Conservation (phyloP, 2,797 vertebrate genomes). For the Galago senegalensis region DNA sequence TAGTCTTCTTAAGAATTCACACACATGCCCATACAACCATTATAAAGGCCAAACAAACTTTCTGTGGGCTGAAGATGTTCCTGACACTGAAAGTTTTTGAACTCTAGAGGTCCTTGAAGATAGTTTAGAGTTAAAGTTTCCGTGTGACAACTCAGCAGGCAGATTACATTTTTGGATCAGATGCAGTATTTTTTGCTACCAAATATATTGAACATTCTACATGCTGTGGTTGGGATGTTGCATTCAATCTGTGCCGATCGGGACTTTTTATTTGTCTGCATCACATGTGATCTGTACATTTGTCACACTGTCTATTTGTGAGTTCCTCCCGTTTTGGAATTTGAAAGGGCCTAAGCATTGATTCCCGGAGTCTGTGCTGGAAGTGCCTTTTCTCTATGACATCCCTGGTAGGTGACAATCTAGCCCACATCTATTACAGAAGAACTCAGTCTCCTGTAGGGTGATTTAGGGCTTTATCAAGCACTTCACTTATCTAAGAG, state of each 20-base stretch:
- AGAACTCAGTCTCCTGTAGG: not conserved
- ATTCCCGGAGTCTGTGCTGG: not conserved
- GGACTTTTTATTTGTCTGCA: not conserved
- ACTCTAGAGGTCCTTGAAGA: not conserved
- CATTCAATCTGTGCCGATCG: not conserved
- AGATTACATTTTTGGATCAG: not conserved
- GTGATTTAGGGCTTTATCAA: slow-evolving; percentile 47
- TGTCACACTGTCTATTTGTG: not conserved
- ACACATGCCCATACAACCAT: not conserved
- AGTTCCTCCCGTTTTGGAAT: not conserved
- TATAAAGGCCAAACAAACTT: not conserved
- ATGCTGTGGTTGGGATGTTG: not conserved
- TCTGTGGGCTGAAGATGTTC: not conserved
- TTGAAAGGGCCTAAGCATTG: not conserved
- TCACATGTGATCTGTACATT: not conserved
- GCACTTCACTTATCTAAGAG: slow-evolving; percentile 51
- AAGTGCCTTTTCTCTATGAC: not conserved
- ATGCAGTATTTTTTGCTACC: not conserved
- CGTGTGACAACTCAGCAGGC: not conserved
- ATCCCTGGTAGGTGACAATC: not conserved
- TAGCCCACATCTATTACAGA: not conserved
- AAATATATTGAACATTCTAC: not conserved
- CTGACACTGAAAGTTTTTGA: slow-evolving; percentile 15
- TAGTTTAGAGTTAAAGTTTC: slow-evolving; percentile 38
- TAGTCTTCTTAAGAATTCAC: not conserved